Conservation (phyloP, 2,113 vertebrate genomes). For the Proterorhinus semilunaris region DNA sequence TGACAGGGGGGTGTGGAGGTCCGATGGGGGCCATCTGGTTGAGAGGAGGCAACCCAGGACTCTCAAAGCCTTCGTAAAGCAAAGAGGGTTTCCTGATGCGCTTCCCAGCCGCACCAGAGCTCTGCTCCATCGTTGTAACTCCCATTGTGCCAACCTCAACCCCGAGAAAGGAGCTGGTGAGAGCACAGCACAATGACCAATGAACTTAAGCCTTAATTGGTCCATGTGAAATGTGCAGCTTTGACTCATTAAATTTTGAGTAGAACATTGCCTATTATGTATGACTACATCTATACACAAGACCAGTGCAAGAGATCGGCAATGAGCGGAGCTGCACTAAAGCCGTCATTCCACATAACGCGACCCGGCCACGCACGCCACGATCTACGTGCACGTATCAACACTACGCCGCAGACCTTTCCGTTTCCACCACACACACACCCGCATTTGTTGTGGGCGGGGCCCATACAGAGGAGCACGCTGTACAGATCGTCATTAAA, state of each 20-base stretch:
- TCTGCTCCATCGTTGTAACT: conserved; percentile 74
- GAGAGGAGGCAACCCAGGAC: conserved; percentile 80
- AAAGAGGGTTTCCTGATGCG: conserved; percentile 91
- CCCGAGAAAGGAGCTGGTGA: conserved; percentile 65
- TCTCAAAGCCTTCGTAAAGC: conserved; percentile 90
- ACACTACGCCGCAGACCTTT: too few species aligned
- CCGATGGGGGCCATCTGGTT: conserved; percentile 70
- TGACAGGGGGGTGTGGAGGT: conserved; percentile 79
- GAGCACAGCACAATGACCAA: conserved; percentile 34
- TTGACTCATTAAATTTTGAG: too few species aligned
- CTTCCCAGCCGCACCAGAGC: conserved; percentile 81
- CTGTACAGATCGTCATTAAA: too few species aligned
- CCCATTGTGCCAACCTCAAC: conserved; percentile 56
- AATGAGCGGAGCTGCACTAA: too few species aligned
- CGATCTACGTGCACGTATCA: too few species aligned
- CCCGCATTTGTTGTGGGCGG: too few species aligned
- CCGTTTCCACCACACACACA: too few species aligned
- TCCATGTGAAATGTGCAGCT: not conserved
- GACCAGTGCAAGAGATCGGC: too few species aligned
- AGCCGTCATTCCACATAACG: too few species aligned
- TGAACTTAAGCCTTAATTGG: not conserved
- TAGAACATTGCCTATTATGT: not conserved
- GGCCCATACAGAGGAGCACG: too few species aligned
- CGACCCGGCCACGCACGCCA: too few species aligned
- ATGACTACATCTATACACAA: not conserved